Percentiles rank a stretch among this genome's conserved stretches.
Conservation (phyloP, 2,888 invertebrate species). For the Lypha dubia region DNA sequence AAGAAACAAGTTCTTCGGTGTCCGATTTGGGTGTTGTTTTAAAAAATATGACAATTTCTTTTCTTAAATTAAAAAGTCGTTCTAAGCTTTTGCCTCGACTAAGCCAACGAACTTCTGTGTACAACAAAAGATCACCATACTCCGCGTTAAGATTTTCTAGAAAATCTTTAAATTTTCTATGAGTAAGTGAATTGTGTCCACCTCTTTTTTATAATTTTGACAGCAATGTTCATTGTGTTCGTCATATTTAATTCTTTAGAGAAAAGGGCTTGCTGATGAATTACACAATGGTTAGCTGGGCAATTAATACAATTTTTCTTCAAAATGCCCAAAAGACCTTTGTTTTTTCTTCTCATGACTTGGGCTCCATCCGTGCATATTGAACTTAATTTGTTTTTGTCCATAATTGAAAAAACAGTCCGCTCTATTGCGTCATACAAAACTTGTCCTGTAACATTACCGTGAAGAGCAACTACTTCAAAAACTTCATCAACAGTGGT, state of each 20-base stretch:
- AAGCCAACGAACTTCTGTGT: too few species aligned
- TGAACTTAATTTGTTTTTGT: too few species aligned
- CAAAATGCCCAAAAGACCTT: constrained; percentile 21
- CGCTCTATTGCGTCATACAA: too few species aligned
- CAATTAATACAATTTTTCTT: constrained; percentile 20
- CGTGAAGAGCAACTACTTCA: too few species aligned
- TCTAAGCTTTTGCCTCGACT: constrained; percentile 35
- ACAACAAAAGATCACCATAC: constrained; percentile 23
- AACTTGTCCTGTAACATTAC: too few species aligned
- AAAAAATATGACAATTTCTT: too few species aligned
- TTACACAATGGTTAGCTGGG: constrained; percentile 15
- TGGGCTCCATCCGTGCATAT: too few species aligned
- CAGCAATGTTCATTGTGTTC: constrained; percentile 37
- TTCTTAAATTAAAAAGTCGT: constrained; percentile 5
- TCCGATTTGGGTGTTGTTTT: too few species aligned
- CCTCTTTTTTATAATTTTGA: constrained; percentile 38
- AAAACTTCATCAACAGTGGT: too few species aligned
- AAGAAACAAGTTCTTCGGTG: too few species aligned
- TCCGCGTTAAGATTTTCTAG: constrained; percentile 23
- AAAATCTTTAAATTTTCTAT: constrained; percentile 40
- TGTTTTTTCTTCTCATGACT: neutral
- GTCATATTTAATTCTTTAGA: constrained; percentile 28
- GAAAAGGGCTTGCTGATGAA: constrained; percentile 18
- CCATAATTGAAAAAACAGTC: too few species aligned
- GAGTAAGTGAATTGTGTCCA: constrained; percentile 29